Conservation (phyloP, 2,888 invertebrate genomes). For the Athripsodes cinereus region DNA sequence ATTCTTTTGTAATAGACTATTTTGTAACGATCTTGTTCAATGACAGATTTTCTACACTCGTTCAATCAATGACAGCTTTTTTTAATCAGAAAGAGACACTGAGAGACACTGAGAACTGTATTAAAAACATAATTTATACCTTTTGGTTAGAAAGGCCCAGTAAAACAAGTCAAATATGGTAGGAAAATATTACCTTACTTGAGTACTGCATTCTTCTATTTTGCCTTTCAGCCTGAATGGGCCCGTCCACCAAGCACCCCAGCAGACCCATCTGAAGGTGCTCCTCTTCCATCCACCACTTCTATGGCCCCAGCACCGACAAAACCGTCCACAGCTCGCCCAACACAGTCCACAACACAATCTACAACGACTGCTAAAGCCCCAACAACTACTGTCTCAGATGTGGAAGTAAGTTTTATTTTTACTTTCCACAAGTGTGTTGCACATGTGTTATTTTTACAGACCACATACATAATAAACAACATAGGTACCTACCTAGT, state of each 20-base stretch:
- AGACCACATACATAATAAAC: not conserved
- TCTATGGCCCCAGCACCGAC: conserved; percentile 28
- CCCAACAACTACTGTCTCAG: conserved; percentile 16
- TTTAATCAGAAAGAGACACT: no score
- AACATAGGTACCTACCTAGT: not conserved
- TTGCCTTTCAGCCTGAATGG: conserved; percentile 67
- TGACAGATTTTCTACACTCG: no score
- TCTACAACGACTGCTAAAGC: conserved; percentile 24
- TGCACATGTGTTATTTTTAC: no score
- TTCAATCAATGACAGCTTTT: no score
- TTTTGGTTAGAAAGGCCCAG: not conserved
- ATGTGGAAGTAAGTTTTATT: conserved; percentile 32
- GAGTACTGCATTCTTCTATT: no score
- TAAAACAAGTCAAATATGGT: not conserved
- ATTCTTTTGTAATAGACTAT: no score
- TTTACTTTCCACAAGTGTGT: not conserved
- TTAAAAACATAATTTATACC: no score
- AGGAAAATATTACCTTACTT: no score
- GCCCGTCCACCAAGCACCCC: conserved; percentile 71
- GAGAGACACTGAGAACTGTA: no score
- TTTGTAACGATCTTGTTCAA: no score
- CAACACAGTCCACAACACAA: conserved; percentile 22
- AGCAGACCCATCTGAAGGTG: conserved; percentile 47
- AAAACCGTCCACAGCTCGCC: conserved; percentile 8
- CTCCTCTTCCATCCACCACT: conserved; percentile 31